Evolutionary conservation across 1,140 invertebrate species (phyloP).

Genomic region (Polyergus mexicanus): DNA sequence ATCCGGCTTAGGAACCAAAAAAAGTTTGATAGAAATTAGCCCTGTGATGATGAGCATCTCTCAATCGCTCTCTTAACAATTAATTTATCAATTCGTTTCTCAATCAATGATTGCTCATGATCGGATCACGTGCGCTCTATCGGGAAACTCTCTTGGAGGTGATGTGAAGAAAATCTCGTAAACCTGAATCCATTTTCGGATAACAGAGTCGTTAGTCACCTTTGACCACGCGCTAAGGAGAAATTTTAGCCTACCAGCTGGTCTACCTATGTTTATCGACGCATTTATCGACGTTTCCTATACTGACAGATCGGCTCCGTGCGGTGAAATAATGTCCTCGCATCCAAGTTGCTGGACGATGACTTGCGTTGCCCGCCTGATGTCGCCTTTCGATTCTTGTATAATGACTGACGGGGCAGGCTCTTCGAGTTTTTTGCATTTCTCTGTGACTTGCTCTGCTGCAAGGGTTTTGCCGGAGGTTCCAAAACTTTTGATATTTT

Average conservation of each 20-base stretch:
- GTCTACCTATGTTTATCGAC: too few species aligned
- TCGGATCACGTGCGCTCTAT: neutral
- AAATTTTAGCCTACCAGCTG: too few species aligned
- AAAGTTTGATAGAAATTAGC: neutral
- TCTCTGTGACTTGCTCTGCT: neutral
- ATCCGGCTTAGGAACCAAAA: neutral
- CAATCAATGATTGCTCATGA: neutral
- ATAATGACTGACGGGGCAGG: too few species aligned
- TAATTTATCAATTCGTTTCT: neutral
- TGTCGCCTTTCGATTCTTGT: too few species aligned
- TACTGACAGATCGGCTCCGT: too few species aligned
- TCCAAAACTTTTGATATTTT: neutral
- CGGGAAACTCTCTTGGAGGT: neutral
- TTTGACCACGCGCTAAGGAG: too few species aligned
- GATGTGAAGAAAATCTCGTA: neutral
- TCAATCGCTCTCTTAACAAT: neutral
- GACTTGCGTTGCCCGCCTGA: too few species aligned
- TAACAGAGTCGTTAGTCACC: too few species aligned
- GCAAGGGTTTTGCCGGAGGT: neutral
- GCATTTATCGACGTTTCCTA: too few species aligned
- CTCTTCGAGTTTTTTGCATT: too few species aligned
- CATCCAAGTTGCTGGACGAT: too few species aligned
- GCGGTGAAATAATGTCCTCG: too few species aligned
- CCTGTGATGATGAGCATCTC: neutral
- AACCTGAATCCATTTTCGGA: neutral